phyloP scores from a whole-genome alignment of 2,888 invertebrate species.

The Euzophera pinguis region DNA sequence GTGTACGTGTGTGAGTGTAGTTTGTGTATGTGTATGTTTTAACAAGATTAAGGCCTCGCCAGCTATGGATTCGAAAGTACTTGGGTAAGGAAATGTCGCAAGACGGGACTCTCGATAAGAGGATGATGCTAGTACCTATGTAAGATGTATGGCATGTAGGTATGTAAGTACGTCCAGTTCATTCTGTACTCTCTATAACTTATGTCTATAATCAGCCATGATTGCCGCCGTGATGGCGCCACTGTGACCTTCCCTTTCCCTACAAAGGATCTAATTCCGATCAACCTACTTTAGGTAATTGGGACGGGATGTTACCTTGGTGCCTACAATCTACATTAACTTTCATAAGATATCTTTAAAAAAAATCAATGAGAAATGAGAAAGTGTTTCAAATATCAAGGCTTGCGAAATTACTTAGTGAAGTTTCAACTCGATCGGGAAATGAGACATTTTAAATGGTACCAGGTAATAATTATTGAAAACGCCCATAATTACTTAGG shows the following conservation, averaged over 20 bases:
- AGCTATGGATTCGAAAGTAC: too few species aligned
- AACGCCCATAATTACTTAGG: background rate
- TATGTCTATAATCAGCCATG: slow-evolving; percentile 13
- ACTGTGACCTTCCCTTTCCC: slow-evolving; percentile 30
- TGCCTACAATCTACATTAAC: too few species aligned
- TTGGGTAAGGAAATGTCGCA: too few species aligned
- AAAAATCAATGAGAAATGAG: slow-evolving; percentile 18
- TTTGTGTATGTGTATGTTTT: too few species aligned
- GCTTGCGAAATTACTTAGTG: slow-evolving; percentile 19
- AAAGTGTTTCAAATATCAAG: slow-evolving; percentile 30
- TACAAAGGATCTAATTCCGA: slow-evolving; percentile 11
- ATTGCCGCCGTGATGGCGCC: slow-evolving; percentile 36
- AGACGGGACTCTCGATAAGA: too few species aligned
- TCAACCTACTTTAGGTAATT: slow-evolving; percentile 12
- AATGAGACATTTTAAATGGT: background rate
- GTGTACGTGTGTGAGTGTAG: too few species aligned
- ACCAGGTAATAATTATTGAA: background rate
- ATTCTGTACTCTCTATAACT: background rate
- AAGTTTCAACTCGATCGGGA: background rate
- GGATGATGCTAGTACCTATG: too few species aligned
- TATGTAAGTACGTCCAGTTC: too few species aligned
- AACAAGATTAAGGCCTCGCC: too few species aligned
- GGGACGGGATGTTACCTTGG: background rate
- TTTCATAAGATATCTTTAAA: too few species aligned
- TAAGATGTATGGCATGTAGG: too few species aligned